Evolutionary conservation across 1,140 invertebrate genomes (phyloP).

Genomic region (Asbolus verrucosus): DNA sequence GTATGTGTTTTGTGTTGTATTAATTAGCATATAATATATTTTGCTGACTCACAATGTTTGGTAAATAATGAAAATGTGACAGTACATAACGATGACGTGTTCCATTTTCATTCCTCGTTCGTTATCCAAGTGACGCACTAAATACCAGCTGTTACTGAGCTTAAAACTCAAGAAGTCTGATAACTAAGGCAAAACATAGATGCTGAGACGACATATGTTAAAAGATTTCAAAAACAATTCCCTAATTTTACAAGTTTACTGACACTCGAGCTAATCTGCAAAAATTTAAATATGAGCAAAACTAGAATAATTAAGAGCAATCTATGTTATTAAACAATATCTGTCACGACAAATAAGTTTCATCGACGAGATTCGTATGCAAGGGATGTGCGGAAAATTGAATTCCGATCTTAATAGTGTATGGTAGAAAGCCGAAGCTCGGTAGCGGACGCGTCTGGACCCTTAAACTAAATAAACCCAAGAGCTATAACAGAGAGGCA

Average conservation of each 20-base stretch:
- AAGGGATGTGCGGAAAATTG: conserved; percentile 44
- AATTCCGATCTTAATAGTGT: conserved; percentile 45
- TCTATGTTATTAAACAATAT: conserved; percentile 18
- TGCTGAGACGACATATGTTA: not conserved
- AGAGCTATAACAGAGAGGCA: conserved; percentile 4
- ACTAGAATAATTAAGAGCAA: not conserved
- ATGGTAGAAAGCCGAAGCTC: conserved; percentile 41
- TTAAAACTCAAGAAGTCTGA: not conserved
- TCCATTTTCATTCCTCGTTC: conserved; percentile 5
- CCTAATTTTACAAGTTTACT: no score
- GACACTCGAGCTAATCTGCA: no score
- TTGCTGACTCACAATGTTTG: no score
- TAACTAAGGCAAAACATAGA: conserved; percentile 20
- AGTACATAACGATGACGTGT: not conserved
- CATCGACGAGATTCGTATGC: conserved; percentile 43
- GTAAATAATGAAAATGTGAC: not conserved
- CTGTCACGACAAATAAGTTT: conserved; percentile 33
- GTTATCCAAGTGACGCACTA: conserved; percentile 10
- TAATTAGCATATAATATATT: conserved; percentile 14
- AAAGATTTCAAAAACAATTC: conserved; percentile 23
- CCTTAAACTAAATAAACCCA: conserved; percentile 46
- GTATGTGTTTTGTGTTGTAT: no score
- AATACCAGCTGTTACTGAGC: conserved; percentile 30
- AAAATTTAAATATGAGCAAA: not conserved
- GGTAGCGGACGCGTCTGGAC: conserved; percentile 44